Percentiles rank a stretch among this genome's conserved stretches.
These are phyloP conservation scores for Luperina nickerlii DNA, from an alignment of 2,888 invertebrate species.

Conservation along the genomic window DNA sequence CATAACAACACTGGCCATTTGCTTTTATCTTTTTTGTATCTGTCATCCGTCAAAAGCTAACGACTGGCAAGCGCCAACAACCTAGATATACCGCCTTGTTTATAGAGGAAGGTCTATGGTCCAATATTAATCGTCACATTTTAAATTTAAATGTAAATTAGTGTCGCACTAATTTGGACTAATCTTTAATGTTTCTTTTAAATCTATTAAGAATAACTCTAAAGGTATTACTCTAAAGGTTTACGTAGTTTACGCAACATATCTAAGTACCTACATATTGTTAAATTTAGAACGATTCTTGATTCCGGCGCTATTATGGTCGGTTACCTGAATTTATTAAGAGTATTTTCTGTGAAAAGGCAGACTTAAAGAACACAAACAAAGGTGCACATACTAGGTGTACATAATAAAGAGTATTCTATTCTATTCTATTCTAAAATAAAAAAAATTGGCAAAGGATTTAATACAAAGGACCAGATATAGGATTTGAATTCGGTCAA, in stretches of 20 bases:
- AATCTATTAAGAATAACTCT: constrained; percentile 26
- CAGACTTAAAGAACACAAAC: no score
- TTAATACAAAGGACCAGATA: neutral
- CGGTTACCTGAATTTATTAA: no score
- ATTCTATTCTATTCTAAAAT: no score
- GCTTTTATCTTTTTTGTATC: constrained; percentile 82
- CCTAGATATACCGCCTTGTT: constrained; percentile 60
- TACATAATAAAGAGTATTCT: no score
- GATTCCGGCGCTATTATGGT: neutral
- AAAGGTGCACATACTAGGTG: no score
- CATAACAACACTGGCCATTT: constrained; percentile 75
- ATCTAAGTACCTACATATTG: neutral
- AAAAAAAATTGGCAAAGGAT: neutral
- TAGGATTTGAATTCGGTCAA: neutral
- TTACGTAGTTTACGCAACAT: no score
- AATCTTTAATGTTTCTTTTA: constrained; percentile 47
- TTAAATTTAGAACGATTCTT: neutral
- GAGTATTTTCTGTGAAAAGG: no score
- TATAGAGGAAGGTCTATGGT: constrained; percentile 55
- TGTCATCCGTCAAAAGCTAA: constrained; percentile 78
- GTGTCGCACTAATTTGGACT: constrained; percentile 53
- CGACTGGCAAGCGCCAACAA: constrained; percentile 75
- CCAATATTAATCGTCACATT: constrained; percentile 59
- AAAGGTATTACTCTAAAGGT: neutral
- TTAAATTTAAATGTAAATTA: constrained; percentile 54